A percentile compares a stretch with the other conserved stretches of the same genome.
phyloP scores from a whole-genome alignment of 1,140 invertebrate species.

The Drosophila nigrodunni region DNA sequence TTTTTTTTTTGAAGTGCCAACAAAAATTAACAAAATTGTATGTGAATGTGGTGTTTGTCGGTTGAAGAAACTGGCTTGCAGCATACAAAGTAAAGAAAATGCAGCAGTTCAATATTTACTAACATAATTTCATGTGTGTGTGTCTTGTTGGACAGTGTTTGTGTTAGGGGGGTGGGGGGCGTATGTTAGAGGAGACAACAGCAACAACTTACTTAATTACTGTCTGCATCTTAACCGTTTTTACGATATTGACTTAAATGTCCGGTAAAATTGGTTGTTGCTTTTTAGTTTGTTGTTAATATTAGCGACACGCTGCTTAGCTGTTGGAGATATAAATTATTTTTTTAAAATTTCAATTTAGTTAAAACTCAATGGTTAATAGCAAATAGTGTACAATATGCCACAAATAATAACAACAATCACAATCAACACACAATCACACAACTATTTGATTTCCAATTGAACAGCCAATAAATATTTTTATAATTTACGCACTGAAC shows the following conservation, averaged over 20 bases:
- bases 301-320: slow-evolving; percentile 52
- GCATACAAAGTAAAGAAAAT: slow-evolving; percentile 8
- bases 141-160: background rate
- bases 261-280: slow-evolving; percentile 33
- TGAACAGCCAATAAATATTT: slow-evolving; percentile 44
- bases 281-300: slow-evolving; percentile 40
- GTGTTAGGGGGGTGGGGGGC: background rate
- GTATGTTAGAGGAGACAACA: slow-evolving; percentile 13
- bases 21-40: slow-evolving; percentile 40
- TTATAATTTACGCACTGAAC: slow-evolving; percentile 6
- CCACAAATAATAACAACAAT: slow-evolving; percentile 26
- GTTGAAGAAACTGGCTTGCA: slow-evolving; percentile 33
- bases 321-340: slow-evolving; percentile 69
- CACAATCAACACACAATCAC: slow-evolving; percentile 51
- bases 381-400: slow-evolving; percentile 18
- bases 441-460: slow-evolving; percentile 45
- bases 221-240: slow-evolving; percentile 75
- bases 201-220: slow-evolving; percentile 81
- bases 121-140: slow-evolving; percentile 6
- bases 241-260: slow-evolving; percentile 52
- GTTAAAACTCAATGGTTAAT: slow-evolving; percentile 36
- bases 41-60: slow-evolving; percentile 17
- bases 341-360: slow-evolving; percentile 42
- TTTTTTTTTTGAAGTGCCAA: slow-evolving; percentile 14
- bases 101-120: slow-evolving; percentile 4